A percentile compares a stretch with the other conserved stretches of the same genome.
Evolutionary conservation across 2,113 vertebrate species (phyloP).

Genomic region (Scomber colias): DNA sequence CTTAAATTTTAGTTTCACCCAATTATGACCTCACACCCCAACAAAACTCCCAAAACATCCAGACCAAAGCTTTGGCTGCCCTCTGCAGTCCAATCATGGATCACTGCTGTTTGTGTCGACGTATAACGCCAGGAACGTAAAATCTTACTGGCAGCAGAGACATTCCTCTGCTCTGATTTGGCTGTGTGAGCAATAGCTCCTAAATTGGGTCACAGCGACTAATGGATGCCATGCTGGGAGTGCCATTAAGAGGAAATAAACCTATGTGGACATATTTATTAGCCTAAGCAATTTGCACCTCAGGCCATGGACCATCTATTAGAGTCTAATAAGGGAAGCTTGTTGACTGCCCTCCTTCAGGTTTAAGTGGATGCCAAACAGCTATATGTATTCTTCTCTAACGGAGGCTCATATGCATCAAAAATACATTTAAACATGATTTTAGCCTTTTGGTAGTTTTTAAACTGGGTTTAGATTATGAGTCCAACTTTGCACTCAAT

Average conservation of each 20-base stretch:
- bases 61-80: neutral
- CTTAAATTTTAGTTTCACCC: slow-evolving; percentile 22
- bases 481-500: too few species aligned
- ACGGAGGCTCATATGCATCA: neutral
- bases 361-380: slow-evolving; percentile 3
- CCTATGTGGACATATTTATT: slow-evolving; percentile 74
- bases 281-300: slow-evolving; percentile 65
- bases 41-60: too few species aligned
- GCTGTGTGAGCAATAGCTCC: slow-evolving; percentile 57
- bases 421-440: too few species aligned
- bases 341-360: slow-evolving; percentile 4
- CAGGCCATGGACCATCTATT: slow-evolving; percentile 65
- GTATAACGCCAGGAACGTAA: neutral
- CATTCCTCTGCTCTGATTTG: slow-evolving; percentile 38
- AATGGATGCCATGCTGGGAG: slow-evolving; percentile 72
- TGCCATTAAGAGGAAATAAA: slow-evolving; percentile 72
- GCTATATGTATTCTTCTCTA: neutral
- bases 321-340: slow-evolving; percentile 65
- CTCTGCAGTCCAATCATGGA: neutral
- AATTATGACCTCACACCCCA: slow-evolving; percentile 20
- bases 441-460: too few species aligned
- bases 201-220: slow-evolving; percentile 77
- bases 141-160: slow-evolving; percentile 48
- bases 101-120: neutral
- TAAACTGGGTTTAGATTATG: too few species aligned